Percentiles rank a stretch among this genome's conserved stretches.
Evolutionary conservation across 1,140 invertebrate species (phyloP).

Genomic region (Hormaphis cornu): DNA sequence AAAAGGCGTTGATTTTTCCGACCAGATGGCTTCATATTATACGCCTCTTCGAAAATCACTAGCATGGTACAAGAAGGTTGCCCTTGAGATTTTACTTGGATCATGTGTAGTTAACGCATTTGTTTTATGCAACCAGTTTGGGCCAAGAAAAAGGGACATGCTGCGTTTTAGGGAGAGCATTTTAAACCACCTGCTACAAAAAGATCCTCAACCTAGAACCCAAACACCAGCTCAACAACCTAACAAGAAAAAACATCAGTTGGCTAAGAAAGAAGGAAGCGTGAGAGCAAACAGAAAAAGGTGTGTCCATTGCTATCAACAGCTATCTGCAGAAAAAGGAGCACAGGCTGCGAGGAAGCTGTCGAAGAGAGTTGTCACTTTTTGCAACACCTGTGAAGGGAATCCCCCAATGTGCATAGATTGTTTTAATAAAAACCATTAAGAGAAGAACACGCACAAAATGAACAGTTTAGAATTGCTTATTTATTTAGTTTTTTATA

Average conservation of each 20-base stretch:
- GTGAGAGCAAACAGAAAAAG: conserved; percentile 7
- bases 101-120: conserved; percentile 39
- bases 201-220: not conserved
- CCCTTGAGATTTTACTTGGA: conserved; percentile 39
- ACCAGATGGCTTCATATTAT: conserved; percentile 41
- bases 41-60: conserved; percentile 38
- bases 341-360: not conserved
- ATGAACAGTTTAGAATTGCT: no score
- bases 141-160: conserved; percentile 29
- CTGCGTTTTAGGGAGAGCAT: conserved; percentile 32
- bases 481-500: no score
- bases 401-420: conserved; percentile 1
- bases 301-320: conserved; percentile 8
- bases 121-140: conserved; percentile 34
- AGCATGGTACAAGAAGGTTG: conserved; percentile 41
- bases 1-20: conserved; percentile 35
- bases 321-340: not conserved
- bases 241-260: not conserved
- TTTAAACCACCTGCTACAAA: not conserved
- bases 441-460: not conserved
- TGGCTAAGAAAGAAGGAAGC: not conserved
- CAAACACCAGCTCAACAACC: not conserved
- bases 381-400: not conserved
- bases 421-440: not conserved
- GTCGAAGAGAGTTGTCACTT: not conserved